A percentile compares a stretch with the other conserved stretches of the same genome.
Conservation (phyloP, 1,140 invertebrate species). For the Argopecten irradians region DNA sequence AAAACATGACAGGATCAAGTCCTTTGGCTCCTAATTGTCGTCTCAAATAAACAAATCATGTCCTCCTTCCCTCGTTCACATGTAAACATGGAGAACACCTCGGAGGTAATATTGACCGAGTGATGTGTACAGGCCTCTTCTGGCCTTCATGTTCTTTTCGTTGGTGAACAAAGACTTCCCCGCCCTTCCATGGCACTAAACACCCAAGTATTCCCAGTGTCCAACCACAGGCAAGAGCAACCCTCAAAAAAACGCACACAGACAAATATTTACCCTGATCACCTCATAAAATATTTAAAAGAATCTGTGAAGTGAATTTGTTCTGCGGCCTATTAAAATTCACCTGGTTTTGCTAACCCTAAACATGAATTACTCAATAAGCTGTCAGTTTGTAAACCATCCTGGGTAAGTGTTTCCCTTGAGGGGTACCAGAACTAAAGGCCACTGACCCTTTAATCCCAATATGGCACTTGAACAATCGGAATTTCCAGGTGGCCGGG, state of each 20-base stretch:
- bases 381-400: neutral
- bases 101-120: neutral
- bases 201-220: neutral
- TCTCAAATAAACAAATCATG: neutral
- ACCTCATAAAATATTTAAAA: neutral
- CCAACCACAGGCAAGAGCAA: neutral
- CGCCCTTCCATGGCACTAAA: neutral
- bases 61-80: neutral
- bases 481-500: no score
- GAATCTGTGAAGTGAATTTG: neutral
- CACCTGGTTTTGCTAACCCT: neutral
- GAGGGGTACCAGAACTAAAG: no score
- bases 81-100: neutral
- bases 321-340: neutral
- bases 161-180: neutral
- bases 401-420: neutral
- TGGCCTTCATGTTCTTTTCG: neutral
- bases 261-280: neutral
- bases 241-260: neutral
- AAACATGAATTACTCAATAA: neutral
- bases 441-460: no score
- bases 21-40: conserved; percentile 6
- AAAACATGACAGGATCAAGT: conserved; percentile 13
- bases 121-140: neutral
- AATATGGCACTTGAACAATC: neutral